Evolutionary conservation across 2,113 vertebrate species (phyloP).

Genomic region (Oryctolagus cuniculus): mOryCun1.1 NC_091441.1:80431501-80432000

Average conservation of each 20-base stretch:
- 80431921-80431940: slow-evolving; percentile 74
- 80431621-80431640: neutral
- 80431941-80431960: slow-evolving; percentile 61
- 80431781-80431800: slow-evolving; percentile 51
- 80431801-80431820: slow-evolving; percentile 19
- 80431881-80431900: slow-evolving; percentile 73
- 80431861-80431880: slow-evolving; percentile 73
- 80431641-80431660: neutral
- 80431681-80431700: neutral
- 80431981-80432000: slow-evolving; percentile 57
- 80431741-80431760: slow-evolving; percentile 8
- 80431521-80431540: too few species aligned
- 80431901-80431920: slow-evolving; percentile 71
- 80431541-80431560: neutral
- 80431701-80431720: slow-evolving; percentile 39
- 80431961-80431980: slow-evolving; percentile 69
- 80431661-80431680: neutral
- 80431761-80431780: slow-evolving; percentile 6
- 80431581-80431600: neutral
- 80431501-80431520: too few species aligned
- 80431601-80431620: neutral
- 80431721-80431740: neutral
- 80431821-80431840: slow-evolving; percentile 58
- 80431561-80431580: neutral
- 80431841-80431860: slow-evolving; percentile 37